Evolutionary conservation across 2,797 vertebrate species (phyloP).

Genomic region (Tragopan temminckii): DNA sequence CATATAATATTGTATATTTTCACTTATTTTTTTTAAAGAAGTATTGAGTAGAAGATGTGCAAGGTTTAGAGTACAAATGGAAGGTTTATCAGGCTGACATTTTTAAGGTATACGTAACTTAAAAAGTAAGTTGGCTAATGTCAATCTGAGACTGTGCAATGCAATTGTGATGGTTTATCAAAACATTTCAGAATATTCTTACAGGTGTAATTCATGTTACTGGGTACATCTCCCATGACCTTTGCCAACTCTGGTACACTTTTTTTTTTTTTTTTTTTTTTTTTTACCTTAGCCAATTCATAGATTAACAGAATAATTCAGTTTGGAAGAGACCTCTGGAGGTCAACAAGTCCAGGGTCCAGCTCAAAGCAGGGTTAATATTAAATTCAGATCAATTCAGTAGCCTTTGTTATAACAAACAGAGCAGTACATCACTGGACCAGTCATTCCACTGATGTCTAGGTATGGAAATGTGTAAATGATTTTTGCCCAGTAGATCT

Average conservation of each 20-base stretch:
- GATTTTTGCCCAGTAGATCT: neutral
- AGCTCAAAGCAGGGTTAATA: neutral
- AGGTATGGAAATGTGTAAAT: neutral
- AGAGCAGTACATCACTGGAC: neutral
- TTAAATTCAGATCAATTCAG: neutral
- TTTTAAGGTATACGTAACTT: neutral
- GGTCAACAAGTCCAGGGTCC: neutral
- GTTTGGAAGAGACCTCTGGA: neutral
- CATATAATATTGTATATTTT: slow-evolving; percentile 35
- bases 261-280: slow-evolving; percentile 31
- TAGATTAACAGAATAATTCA: neutral
- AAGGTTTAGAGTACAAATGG: neutral
- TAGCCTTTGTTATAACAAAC: neutral
- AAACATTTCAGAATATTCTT: neutral
- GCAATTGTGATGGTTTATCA: neutral
- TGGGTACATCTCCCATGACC: neutral
- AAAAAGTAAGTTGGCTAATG: neutral
- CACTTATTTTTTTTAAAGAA: neutral
- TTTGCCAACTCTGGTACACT: neutral
- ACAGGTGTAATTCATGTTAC: neutral
- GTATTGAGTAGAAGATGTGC: neutral
- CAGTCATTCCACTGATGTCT: neutral
- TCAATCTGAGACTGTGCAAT: neutral
- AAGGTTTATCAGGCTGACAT: neutral
- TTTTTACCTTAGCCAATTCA: neutral